These are phyloP conservation scores for Parelbella ahira DNA, from an alignment of 2,888 invertebrate species.

Conservation along the genomic window DNA sequence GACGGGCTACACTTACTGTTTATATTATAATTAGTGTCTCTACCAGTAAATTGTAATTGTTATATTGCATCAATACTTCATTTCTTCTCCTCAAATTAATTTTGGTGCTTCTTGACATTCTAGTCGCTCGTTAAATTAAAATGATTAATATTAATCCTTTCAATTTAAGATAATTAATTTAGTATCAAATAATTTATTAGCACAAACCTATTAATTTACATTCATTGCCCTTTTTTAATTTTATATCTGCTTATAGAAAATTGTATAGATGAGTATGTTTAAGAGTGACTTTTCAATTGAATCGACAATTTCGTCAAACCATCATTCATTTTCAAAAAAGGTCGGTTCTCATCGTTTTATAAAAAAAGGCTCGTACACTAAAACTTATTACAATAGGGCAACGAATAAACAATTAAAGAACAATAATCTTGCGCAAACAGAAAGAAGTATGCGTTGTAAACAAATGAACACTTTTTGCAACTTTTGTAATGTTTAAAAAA, in stretches of 20 bases:
- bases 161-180: too few species aligned
- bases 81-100: too few species aligned
- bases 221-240: too few species aligned
- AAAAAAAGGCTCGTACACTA: conserved; percentile 29
- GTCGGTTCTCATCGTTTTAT: conserved; percentile 14
- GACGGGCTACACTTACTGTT: conserved; percentile 37
- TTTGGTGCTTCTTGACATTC: too few species aligned
- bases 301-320: not conserved
- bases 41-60: conserved; percentile 62
- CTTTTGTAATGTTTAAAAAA: conserved; percentile 49
- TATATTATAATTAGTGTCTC: conserved; percentile 66
- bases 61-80: too few species aligned
- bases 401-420: conserved; percentile 34
- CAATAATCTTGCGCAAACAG: conserved; percentile 55
- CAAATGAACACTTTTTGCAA: conserved; percentile 60
- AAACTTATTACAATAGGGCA: conserved; percentile 37
- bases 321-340: conserved; percentile 11
- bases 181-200: too few species aligned
- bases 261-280: too few species aligned
- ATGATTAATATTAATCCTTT: too few species aligned
- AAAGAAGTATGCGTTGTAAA: conserved; percentile 40
- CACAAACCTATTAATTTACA: too few species aligned
- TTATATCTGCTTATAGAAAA: too few species aligned
- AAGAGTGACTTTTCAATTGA: not conserved
- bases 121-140: too few species aligned